Base-by-base conservation (phyloP, 2,797 vertebrate genomes). In the Gadopsis marmoratus region DNA sequence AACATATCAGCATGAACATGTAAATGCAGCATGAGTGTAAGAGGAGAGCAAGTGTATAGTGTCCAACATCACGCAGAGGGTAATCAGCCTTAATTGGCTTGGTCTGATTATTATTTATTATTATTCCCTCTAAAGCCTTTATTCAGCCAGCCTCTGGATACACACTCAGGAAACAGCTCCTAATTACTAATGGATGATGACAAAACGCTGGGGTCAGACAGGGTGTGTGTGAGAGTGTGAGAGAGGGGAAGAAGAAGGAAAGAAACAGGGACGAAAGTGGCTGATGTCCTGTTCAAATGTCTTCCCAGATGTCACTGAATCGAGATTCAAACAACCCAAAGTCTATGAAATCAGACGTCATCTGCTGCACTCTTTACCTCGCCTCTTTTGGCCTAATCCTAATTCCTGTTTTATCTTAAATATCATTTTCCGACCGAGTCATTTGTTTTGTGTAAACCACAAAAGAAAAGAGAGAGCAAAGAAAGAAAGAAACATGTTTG, bases 61-160 rank as follows among this genome's bases (percentile, higher is more conserved):
- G 71, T 4, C 80, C 69, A 83, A 39, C 81, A 47, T 80, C 80
- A 82, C 45, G 48, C 39, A 75, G 81, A 83, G 76, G 79, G 81
- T 89, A 89, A 93, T 94, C 86, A 89, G 86, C 92, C 88, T 89
- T 91, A 92, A 93, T 92, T 87, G 77, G 87, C 54, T 76, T 14
- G 4, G 87, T 76, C 90, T 93, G 93, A 93, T 94, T 93, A 91
- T 92, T 93, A 93, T 94, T 94, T 92, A 92, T 93, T 93, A 88
- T 93, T 82, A 78, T 91, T 93, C 88, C 91, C 89, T 90, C 78
- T 51, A 66, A 85, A 90, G 79, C 74, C 82, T 91, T 92, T 93
- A 88, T 89, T 83, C 88, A 88, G 79, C 74, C 60, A 73, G 75
- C 84, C 86, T 88, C 86, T 91, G 86, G 88, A 92, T 88, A 87